These are phyloP conservation scores for Caenorhabditis imperialis DNA, from an alignment of 2,888 invertebrate genomes.

Conservation along the genomic window DNA sequence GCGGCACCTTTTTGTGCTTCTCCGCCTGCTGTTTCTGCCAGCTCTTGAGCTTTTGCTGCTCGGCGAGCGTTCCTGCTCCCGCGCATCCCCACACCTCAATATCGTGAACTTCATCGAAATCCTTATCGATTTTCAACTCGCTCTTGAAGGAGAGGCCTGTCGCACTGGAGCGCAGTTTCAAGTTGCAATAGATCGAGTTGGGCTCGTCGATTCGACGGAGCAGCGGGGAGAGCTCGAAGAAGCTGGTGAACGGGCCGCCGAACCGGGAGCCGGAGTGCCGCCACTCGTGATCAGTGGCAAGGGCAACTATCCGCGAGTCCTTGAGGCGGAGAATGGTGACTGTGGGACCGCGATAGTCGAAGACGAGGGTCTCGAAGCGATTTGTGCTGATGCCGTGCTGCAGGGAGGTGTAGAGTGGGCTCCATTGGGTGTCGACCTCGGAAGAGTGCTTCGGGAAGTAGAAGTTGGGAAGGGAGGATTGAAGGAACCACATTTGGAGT, in stretches of 20 bases:
- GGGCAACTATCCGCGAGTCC: constrained; percentile 56
- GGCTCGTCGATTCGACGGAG: constrained; percentile 43
- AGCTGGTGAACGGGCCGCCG: constrained; percentile 55
- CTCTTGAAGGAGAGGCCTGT: constrained; percentile 60
- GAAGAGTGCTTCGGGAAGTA: constrained; percentile 62
- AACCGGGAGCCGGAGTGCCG: constrained; percentile 59
- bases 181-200: constrained; percentile 62
- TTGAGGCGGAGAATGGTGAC: constrained; percentile 64
- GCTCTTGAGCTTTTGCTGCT: constrained; percentile 90
- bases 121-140: constrained; percentile 58
- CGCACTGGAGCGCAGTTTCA: constrained; percentile 60
- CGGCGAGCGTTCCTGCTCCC: constrained; percentile 81
- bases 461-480: constrained; percentile 62
- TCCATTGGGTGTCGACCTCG: constrained; percentile 54
- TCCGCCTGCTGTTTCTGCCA: constrained; percentile 88
- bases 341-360: constrained; percentile 73
- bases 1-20: constrained; percentile 82
- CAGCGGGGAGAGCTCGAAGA: constrained; percentile 47
- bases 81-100: constrained; percentile 77
- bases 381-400: constrained; percentile 72
- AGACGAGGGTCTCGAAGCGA: constrained; percentile 75
- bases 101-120: constrained; percentile 55
- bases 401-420: constrained; percentile 67
- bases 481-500: constrained; percentile 70
- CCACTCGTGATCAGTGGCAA: constrained; percentile 74